Evolutionary conservation across 1,140 invertebrate genomes (phyloP).

Genomic region (Eciton burchellii): DNA sequence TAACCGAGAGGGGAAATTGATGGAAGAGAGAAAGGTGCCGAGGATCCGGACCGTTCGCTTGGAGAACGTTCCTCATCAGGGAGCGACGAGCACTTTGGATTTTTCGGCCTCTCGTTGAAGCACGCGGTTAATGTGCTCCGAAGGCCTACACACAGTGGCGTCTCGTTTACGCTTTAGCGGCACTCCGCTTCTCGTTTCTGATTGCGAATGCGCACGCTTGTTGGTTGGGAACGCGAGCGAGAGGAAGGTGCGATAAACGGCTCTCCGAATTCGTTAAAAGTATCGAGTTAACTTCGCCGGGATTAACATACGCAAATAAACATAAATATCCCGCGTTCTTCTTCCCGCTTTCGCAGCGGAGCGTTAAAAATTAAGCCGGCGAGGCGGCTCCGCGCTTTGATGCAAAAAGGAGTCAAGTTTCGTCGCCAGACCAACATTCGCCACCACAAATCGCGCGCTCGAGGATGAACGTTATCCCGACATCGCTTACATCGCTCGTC

Average conservation of each 20-base stretch:
- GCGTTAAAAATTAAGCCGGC: slow-evolving; percentile 17
- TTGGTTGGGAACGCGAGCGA: too few relatives aligned
- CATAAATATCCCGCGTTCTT: slow-evolving; percentile 29
- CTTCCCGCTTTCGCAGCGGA: background rate
- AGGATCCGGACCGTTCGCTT: slow-evolving; percentile 23
- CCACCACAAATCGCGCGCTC: background rate
- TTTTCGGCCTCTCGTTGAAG: slow-evolving; percentile 41
- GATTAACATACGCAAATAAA: slow-evolving; percentile 58
- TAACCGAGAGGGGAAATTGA: slow-evolving; percentile 69
- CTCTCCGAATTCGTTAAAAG: slow-evolving; percentile 48
- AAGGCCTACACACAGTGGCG: slow-evolving; percentile 39
- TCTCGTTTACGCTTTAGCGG: slow-evolving; percentile 42
- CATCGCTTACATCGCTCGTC: background rate
- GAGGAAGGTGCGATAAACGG: slow-evolving; percentile 25
- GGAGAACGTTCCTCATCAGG: slow-evolving; percentile 42
- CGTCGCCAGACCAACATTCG: background rate
- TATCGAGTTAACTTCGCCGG: slow-evolving; percentile 17
- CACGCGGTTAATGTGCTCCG: slow-evolving; percentile 37
- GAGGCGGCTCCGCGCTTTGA: background rate
- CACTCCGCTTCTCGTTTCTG: slow-evolving; percentile 14
- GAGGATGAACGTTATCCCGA: background rate
- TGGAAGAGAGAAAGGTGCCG: slow-evolving; percentile 43
- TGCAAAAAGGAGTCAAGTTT: background rate
- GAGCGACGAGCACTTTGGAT: background rate
- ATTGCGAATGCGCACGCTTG: background rate